Percentiles rank a stretch among this genome's conserved stretches.
phyloP scores from a whole-genome alignment of 2,797 vertebrate species.

The Galago senegalensis region DNA sequence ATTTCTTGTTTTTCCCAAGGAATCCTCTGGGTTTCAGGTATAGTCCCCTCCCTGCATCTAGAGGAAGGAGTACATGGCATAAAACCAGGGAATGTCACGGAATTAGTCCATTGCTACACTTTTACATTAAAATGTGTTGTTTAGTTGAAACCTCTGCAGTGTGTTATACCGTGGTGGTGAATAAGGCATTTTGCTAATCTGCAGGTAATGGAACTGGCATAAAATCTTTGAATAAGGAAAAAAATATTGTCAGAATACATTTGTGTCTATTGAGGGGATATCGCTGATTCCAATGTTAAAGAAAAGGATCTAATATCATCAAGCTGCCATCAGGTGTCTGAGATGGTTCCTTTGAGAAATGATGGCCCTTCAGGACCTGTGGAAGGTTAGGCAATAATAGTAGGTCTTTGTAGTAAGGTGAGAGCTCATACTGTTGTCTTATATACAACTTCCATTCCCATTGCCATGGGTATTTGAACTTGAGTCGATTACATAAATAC shows the following conservation, averaged over 20 bases:
- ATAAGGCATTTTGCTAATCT: background rate
- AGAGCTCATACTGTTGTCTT: background rate
- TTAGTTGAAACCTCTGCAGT: background rate
- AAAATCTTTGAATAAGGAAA: background rate
- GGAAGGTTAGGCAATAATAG: background rate
- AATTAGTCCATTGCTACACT: background rate
- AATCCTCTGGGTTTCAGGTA: background rate
- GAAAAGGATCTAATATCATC: background rate
- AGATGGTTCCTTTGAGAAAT: constrained; percentile 1
- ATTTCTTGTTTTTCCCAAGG: background rate
- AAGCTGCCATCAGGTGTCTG: background rate
- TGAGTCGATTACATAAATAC: background rate
- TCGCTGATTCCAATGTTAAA: background rate
- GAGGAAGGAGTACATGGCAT: background rate
- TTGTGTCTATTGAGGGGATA: background rate
- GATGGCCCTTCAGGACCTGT: background rate
- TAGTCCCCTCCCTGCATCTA: background rate
- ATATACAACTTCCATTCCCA: background rate
- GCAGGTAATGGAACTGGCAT: background rate
- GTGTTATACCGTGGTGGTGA: background rate
- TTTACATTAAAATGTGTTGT: background rate
- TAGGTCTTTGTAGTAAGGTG: background rate
- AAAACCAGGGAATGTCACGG: background rate
- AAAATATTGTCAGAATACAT: constrained; percentile 15
- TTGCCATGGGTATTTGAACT: background rate